These are phyloP conservation scores for Papilio helenus DNA, from an alignment of 1,140 invertebrate species.

Conservation along the genomic window DNA sequence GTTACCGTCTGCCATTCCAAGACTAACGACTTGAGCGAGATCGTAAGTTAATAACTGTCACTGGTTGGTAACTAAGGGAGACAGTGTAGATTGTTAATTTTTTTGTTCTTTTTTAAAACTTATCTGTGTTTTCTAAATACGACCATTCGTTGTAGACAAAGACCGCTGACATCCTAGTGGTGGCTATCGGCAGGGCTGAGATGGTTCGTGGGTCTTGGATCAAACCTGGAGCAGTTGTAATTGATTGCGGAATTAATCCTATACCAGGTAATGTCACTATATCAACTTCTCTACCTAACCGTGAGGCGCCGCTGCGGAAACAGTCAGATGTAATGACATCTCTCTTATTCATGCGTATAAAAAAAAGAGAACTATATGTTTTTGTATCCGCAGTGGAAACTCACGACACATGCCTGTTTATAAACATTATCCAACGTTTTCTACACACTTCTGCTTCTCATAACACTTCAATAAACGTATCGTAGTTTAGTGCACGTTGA, in stretches of 20 bases:
- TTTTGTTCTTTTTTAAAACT: background rate
- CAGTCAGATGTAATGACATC: background rate
- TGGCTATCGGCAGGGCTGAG: constrained; percentile 95
- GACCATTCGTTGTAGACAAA: constrained; percentile 75
- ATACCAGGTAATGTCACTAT: constrained; percentile 89
- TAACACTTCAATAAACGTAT: background rate
- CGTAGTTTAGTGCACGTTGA: background rate
- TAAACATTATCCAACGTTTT: background rate
- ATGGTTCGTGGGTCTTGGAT: constrained; percentile 98
- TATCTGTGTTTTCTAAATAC: background rate
- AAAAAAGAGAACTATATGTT: background rate
- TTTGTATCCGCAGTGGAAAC: background rate
- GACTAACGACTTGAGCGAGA: constrained; percentile 91
- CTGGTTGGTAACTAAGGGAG: background rate
- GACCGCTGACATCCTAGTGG: constrained; percentile 97
- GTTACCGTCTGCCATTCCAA: constrained; percentile 98
- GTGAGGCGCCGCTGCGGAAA: background rate
- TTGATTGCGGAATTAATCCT: constrained; percentile 99
- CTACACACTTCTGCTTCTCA: background rate
- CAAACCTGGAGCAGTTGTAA: constrained; percentile 99
- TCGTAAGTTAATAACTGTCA: constrained; percentile 83
- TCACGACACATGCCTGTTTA: background rate
- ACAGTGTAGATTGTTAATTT: background rate
- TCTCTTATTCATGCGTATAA: background rate
- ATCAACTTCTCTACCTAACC: background rate